Conservation (phyloP, 2,888 invertebrate species). For the Leptinotarsa tumamoca region DNA sequence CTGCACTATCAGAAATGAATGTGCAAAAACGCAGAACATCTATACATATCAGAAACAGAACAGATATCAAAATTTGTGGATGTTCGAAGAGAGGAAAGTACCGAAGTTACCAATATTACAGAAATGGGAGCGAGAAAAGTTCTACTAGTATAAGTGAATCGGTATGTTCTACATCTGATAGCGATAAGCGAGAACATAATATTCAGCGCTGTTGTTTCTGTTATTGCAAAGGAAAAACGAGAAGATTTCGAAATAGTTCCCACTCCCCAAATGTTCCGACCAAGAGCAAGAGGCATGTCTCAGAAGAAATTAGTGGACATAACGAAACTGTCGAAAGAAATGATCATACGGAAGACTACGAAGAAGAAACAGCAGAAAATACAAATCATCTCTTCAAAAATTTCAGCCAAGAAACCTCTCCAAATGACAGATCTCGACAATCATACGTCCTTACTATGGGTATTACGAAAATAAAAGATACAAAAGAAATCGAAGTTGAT, state of each 20-base stretch:
- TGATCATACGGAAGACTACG: not conserved
- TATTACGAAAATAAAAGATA: not conserved
- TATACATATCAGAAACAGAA: slow-evolving; percentile 11
- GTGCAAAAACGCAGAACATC: slow-evolving; percentile 3
- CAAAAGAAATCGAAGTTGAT: not conserved
- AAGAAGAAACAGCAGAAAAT: not conserved
- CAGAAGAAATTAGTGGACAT: not conserved
- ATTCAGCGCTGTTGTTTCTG: not conserved
- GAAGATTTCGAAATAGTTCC: not conserved
- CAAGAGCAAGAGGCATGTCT: not conserved
- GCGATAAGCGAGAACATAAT: slow-evolving; percentile 5
- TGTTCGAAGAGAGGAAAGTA: not conserved
- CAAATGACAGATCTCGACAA: not conserved
- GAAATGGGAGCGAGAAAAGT: not conserved
- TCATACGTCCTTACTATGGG: too few relatives aligned
- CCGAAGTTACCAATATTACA: not conserved
- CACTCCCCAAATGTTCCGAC: not conserved
- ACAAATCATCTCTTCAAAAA: not conserved
- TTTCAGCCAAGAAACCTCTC: not conserved
- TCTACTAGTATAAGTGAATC: slow-evolving; percentile 2
- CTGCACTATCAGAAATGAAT: not conserved
- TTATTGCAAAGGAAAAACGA: not conserved
- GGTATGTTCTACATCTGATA: not conserved
- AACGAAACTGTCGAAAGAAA: not conserved
- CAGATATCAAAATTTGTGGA: slow-evolving; percentile 9